Conservation (phyloP, 2,888 invertebrate genomes). For the Caenorhabditis plicata region DNA sequence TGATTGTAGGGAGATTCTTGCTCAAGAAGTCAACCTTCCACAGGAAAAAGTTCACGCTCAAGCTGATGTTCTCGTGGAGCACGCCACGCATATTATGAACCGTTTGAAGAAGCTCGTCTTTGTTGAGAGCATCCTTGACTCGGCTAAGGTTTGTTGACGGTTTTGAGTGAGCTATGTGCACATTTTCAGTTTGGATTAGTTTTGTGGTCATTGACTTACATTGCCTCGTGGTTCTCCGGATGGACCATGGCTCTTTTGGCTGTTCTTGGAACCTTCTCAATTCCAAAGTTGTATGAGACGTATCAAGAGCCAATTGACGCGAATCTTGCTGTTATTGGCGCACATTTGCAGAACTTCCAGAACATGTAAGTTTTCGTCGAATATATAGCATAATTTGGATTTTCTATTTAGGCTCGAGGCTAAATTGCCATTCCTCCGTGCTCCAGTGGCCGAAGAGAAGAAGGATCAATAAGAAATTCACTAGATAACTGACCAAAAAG, state of each 20-base stretch:
- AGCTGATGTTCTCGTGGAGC: conserved; percentile 82
- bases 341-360: conserved; percentile 59
- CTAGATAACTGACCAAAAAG: no score
- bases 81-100: conserved; percentile 79
- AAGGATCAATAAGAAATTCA: conserved; percentile 55
- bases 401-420: conserved; percentile 54
- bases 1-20: conserved; percentile 73
- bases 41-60: conserved; percentile 87
- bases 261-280: conserved; percentile 57
- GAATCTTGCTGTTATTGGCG: conserved; percentile 53
- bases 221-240: conserved; percentile 98
- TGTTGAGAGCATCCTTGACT: conserved; percentile 91
- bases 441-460: conserved; percentile 41
- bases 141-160: conserved; percentile 70
- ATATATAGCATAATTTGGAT: background rate
- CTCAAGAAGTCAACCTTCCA: conserved; percentile 82
- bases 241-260: conserved; percentile 92
- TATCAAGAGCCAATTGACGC: conserved; percentile 64
- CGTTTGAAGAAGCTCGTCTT: conserved; percentile 90
- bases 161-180: no score
- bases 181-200: conserved; percentile 84
- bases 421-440: conserved; percentile 62
- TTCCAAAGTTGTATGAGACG: conserved; percentile 63
- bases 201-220: conserved; percentile 93
- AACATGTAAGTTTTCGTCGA: conserved; percentile 43